Percentiles rank a stretch among this genome's conserved stretches.
Evolutionary conservation across 2,888 invertebrate species (phyloP).

Genomic region (Drosophila koepferae): DNA sequence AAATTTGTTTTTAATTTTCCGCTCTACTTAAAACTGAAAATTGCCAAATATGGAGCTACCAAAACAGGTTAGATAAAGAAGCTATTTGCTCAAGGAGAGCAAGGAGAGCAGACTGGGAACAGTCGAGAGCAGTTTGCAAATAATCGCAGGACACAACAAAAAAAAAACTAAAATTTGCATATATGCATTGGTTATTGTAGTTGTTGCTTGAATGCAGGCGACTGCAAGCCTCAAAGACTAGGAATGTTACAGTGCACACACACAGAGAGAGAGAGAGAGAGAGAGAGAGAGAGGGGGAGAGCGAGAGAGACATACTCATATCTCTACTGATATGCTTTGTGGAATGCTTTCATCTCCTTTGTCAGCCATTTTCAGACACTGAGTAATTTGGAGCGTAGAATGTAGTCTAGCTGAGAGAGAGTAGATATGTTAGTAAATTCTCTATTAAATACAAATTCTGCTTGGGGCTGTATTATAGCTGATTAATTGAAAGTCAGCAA

Average conservation of each 20-base stretch:
- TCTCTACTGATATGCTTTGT: slow-evolving; percentile 7
- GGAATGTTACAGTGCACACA: slow-evolving; percentile 28
- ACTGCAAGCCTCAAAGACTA: slow-evolving; percentile 27
- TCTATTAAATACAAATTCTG: neutral
- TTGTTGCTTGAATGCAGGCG: slow-evolving; percentile 33
- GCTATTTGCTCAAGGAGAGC: slow-evolving; percentile 50
- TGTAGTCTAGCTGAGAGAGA: slow-evolving; percentile 27
- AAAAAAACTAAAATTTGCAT: slow-evolving; percentile 73
- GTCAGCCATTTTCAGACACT: slow-evolving; percentile 49
- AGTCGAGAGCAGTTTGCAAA: slow-evolving; percentile 51
- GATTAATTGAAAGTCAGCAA: neutral
- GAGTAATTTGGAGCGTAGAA: slow-evolving; percentile 21
- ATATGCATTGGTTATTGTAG: slow-evolving; percentile 65
- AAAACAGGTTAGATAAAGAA: slow-evolving; percentile 72
- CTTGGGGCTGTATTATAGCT: too few relatives aligned
- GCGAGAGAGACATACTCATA: neutral
- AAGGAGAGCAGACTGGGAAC: neutral
- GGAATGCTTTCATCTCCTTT: slow-evolving; percentile 50
- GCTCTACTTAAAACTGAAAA: slow-evolving; percentile 79
- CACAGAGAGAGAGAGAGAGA: neutral
- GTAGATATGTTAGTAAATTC: slow-evolving; percentile 38
- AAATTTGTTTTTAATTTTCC: slow-evolving; percentile 81
- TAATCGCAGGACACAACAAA: slow-evolving; percentile 47
- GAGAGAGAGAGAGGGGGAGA: neutral
- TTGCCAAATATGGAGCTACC: slow-evolving; percentile 44